A percentile compares a stretch with the other conserved stretches of the same genome.
Conservation (phyloP, 2,113 vertebrate genomes). For the Atractosteus spatula region DNA sequence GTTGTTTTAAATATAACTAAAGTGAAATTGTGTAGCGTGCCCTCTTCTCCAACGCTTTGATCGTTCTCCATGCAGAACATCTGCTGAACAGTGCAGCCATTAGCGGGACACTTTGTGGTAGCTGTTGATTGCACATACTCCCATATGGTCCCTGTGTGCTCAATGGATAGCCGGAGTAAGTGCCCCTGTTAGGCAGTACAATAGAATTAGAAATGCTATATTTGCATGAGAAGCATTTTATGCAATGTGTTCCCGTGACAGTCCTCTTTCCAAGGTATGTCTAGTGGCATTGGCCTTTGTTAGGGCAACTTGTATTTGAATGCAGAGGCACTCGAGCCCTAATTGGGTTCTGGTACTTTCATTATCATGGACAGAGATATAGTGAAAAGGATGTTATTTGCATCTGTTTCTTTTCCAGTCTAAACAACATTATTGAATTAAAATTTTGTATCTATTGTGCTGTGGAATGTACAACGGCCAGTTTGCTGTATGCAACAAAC, state of each 20-base stretch:
- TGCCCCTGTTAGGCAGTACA: not conserved
- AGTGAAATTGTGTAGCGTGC: too few species aligned
- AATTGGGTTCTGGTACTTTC: not conserved
- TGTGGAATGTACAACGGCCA: too few species aligned
- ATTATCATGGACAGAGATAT: not conserved
- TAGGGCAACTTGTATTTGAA: slow-evolving; percentile 1
- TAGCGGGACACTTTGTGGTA: slow-evolving; percentile 51
- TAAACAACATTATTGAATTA: too few species aligned
- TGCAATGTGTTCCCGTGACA: slow-evolving; percentile 46
- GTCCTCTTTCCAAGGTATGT: not conserved
- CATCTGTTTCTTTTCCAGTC: too few species aligned
- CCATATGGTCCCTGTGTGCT: slow-evolving; percentile 25
- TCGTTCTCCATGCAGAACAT: slow-evolving; percentile 52
- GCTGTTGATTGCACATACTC: slow-evolving; percentile 55
- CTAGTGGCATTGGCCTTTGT: not conserved
- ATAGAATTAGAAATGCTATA: slow-evolving; percentile 46
- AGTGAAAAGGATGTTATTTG: not conserved
- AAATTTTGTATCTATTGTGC: too few species aligned
- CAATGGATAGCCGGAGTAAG: not conserved
- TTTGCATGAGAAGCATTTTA: slow-evolving; percentile 64
- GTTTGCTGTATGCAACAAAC: too few species aligned
- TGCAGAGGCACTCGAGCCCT: not conserved
- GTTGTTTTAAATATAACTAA: too few species aligned
- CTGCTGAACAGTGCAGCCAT: slow-evolving; percentile 58
- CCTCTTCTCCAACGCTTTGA: slow-evolving; percentile 56